phyloP scores from a whole-genome alignment of 2,113 vertebrate genomes.

The Chaenogobius annularis region DNA sequence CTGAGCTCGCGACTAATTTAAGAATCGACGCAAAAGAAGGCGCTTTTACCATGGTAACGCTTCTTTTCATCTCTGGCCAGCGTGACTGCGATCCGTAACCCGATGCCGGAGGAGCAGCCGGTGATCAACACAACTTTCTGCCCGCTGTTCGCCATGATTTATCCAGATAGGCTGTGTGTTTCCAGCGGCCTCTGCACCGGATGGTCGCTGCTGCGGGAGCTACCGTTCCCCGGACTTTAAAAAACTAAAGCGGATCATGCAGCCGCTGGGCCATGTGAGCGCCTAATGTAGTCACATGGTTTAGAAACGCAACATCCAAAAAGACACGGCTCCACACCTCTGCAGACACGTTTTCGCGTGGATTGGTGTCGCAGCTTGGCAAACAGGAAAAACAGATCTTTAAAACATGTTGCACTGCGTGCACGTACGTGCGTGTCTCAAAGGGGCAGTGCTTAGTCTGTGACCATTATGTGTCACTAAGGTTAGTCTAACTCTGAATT shows the following conservation, averaged over 20 bases:
- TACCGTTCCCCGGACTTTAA: constrained; percentile 67
- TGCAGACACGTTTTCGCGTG: constrained; percentile 19
- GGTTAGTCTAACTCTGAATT: constrained; percentile 37
- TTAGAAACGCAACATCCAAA: constrained; percentile 48
- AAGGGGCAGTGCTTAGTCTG: constrained; percentile 56
- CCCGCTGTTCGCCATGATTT: constrained; percentile 78
- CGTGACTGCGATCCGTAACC: constrained; percentile 79
- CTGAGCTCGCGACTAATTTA: constrained; percentile 28
- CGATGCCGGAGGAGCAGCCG: constrained; percentile 85
- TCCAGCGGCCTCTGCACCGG: constrained; percentile 63
- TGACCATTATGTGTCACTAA: constrained; percentile 29
- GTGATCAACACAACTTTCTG: constrained; percentile 84
- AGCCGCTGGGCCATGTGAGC: constrained; percentile 74
- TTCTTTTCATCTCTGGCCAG: constrained; percentile 81
- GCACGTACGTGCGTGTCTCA: constrained; percentile 37
- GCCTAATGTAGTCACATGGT: constrained; percentile 77
- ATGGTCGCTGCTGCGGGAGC: constrained; percentile 63
- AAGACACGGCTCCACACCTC: constrained; percentile 45
- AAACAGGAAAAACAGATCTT: constrained; percentile 41
- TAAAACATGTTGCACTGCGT: constrained; percentile 38
- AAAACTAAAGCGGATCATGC: constrained; percentile 76
- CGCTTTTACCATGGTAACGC: constrained; percentile 82
- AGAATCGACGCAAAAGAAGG: constrained; percentile 62
- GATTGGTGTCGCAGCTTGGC: constrained; percentile 37
- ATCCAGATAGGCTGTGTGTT: constrained; percentile 60